Evolutionary conservation across 1,140 invertebrate genomes (phyloP), one percentile per base, ranked within the genome.

Genomic region (Frieseomelitta varia): DNA sequence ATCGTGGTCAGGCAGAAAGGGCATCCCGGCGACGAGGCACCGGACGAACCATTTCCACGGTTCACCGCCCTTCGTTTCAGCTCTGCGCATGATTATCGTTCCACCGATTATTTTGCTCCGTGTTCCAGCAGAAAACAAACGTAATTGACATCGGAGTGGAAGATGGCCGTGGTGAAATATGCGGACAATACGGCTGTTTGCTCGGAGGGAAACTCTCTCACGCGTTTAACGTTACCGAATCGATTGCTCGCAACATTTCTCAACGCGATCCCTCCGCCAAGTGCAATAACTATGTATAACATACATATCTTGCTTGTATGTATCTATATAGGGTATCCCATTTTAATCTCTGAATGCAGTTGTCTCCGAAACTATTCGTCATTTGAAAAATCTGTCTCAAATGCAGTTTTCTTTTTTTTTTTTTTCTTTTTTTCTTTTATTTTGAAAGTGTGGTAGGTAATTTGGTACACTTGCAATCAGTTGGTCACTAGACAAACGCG

Each of bases 31-130:
- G 90, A 93, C 74, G 74, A 77, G 72, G 56, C 87, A 93, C 94
- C 93, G 93, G 94, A 94, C 92, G 93, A 94, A 91, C 85, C 93
- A 93, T 93, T 94, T 94, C 93, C 93, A 95, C 93, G 94, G 91
- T 94, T 93, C 93, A 92, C 80, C 91, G 88, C 72, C 91, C 85
- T 88, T 87, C 85, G 86, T 85, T 86, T 90, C 89, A 85, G 81
- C 87, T 89, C 88, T 90, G 88, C 89, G 87, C 85, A 90, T 91
- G 90, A 92, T 92, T 92, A 87, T 87, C 84, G 79, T 87, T 81
- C 87, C 75, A 61, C 55, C 81, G 88, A 90, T 90, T 90, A 90
- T 90, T 90, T 90, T 73, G 81, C 67, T 78, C 58, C 55, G 75
- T 86, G 74, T 65, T 53, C 79, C 63, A 14, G 11, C 55, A 55